Conservation (phyloP, 2,888 invertebrate genomes). For the Sialis fuliginosa region DNA sequence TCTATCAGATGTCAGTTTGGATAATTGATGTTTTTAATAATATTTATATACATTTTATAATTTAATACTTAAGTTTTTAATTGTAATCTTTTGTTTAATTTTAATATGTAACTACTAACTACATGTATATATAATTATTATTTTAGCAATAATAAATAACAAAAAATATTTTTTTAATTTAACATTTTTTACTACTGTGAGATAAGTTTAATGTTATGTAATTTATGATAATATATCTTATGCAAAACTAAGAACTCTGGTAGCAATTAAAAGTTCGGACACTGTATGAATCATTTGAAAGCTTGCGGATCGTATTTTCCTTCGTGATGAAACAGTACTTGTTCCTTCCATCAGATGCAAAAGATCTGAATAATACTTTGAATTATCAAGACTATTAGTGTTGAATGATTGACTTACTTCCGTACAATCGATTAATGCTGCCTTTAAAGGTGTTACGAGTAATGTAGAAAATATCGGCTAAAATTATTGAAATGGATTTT, state of each 20-base stretch:
- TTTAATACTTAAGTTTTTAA: too few species aligned
- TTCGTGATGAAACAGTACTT: slow-evolving; percentile 38
- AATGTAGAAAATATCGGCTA: slow-evolving; percentile 28
- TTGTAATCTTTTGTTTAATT: too few species aligned
- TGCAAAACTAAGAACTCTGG: slow-evolving; percentile 46
- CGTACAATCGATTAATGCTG: slow-evolving; percentile 49
- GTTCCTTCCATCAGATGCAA: slow-evolving; percentile 49
- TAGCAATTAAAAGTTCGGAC: slow-evolving; percentile 35
- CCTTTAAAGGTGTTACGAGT: slow-evolving; percentile 48
- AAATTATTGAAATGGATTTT: slow-evolving; percentile 2
- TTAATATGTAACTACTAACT: too few species aligned
- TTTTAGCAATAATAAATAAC: too few species aligned
- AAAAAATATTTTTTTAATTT: too few species aligned
- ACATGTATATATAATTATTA: too few species aligned
- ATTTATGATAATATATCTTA: slow-evolving; percentile 16
- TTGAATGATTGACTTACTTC: slow-evolving; percentile 57
- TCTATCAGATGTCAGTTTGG: too few species aligned
- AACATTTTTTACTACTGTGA: too few species aligned
- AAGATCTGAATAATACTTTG: slow-evolving; percentile 54
- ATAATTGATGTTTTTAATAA: too few species aligned
- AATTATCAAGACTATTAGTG: slow-evolving; percentile 24
- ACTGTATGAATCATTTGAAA: slow-evolving; percentile 41
- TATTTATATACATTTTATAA: too few species aligned
- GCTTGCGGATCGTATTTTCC: slow-evolving; percentile 34
- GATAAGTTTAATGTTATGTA: neutral